Evolutionary conservation across 1,140 invertebrate species (phyloP).

Genomic region (Ctenoplectra terminalis): DNA sequence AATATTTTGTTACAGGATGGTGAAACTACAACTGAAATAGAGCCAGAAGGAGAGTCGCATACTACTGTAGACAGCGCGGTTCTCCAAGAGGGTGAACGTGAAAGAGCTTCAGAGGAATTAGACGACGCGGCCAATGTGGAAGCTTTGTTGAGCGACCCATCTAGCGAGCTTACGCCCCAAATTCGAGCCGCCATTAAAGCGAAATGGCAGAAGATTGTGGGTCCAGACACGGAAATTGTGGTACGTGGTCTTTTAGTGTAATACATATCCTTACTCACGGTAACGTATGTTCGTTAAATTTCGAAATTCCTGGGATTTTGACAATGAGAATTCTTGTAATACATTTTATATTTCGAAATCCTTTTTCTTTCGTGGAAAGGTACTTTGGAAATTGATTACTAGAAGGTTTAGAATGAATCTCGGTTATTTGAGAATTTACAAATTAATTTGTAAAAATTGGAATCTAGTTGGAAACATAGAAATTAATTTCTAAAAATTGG

Average conservation of each 20-base stretch:
- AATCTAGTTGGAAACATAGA: too few species aligned
- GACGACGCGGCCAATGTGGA: conserved; percentile 84
- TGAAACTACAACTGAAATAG: conserved; percentile 86
- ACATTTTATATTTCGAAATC: too few species aligned
- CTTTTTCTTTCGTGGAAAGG: too few species aligned
- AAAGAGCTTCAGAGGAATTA: conserved; percentile 83
- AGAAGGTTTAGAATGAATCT: too few species aligned
- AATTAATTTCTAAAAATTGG: too few species aligned
- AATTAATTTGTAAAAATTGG: too few species aligned
- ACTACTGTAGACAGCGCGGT: conserved; percentile 85
- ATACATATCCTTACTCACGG: not conserved
- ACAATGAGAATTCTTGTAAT: not conserved
- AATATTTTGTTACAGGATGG: conserved; percentile 79
- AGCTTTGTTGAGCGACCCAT: conserved; percentile 83
- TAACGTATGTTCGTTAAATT: not conserved
- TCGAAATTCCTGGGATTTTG: not conserved
- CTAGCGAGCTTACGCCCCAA: conserved; percentile 85
- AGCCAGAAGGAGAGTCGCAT: conserved; percentile 86
- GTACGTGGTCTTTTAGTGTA: conserved; percentile 79
- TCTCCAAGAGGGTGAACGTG: conserved; percentile 83
- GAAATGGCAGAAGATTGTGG: conserved; percentile 93
- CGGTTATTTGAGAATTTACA: too few species aligned
- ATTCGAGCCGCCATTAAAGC: conserved; percentile 90
- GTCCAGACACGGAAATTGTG: conserved; percentile 93
- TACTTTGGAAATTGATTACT: too few species aligned